Evolutionary conservation across 2,888 invertebrate species (phyloP).

Genomic region (Theretra japonica): DNA sequence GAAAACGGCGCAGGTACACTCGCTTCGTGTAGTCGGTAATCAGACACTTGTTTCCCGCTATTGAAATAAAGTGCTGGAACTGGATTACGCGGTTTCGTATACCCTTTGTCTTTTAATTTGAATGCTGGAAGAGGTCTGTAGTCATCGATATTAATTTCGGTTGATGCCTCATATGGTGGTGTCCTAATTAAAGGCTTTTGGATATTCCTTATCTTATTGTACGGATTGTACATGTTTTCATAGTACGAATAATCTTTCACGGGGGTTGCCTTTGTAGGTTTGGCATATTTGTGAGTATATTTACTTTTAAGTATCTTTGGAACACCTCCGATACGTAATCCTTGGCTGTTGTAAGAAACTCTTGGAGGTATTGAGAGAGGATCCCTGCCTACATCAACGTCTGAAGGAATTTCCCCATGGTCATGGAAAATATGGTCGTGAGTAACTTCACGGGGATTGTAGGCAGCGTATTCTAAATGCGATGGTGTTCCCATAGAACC

Average conservation of each 20-base stretch:
- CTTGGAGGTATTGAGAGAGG: slow-evolving; percentile 65
- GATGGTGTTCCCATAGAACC: slow-evolving; percentile 69
- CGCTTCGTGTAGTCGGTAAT: slow-evolving; percentile 59
- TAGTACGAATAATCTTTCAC: slow-evolving; percentile 72
- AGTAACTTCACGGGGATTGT: slow-evolving; percentile 79
- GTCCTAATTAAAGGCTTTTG: slow-evolving; percentile 54
- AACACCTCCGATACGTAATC: slow-evolving; percentile 59
- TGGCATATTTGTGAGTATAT: slow-evolving; percentile 58
- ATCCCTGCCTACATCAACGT: slow-evolving; percentile 66
- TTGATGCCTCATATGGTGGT: slow-evolving; percentile 44
- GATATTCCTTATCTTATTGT: slow-evolving; percentile 54
- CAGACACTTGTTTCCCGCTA: slow-evolving; percentile 56
- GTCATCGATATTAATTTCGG: slow-evolving; percentile 57
- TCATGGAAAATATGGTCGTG: slow-evolving; percentile 82
- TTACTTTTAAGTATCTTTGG: slow-evolving; percentile 60
- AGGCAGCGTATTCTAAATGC: slow-evolving; percentile 74
- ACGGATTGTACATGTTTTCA: slow-evolving; percentile 68
- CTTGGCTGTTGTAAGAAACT: slow-evolving; percentile 71
- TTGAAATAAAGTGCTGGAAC: slow-evolving; percentile 53
- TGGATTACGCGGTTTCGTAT: slow-evolving; percentile 55
- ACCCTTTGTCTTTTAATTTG: slow-evolving; percentile 61
- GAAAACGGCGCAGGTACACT: slow-evolving; percentile 66
- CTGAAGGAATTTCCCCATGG: slow-evolving; percentile 75
- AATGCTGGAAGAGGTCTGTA: slow-evolving; percentile 65
- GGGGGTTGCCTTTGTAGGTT: slow-evolving; percentile 56